These are phyloP conservation scores for Drosophila sulfurigaster DNA, from an alignment of 1,140 invertebrate species.

Conservation along the genomic window DNA sequence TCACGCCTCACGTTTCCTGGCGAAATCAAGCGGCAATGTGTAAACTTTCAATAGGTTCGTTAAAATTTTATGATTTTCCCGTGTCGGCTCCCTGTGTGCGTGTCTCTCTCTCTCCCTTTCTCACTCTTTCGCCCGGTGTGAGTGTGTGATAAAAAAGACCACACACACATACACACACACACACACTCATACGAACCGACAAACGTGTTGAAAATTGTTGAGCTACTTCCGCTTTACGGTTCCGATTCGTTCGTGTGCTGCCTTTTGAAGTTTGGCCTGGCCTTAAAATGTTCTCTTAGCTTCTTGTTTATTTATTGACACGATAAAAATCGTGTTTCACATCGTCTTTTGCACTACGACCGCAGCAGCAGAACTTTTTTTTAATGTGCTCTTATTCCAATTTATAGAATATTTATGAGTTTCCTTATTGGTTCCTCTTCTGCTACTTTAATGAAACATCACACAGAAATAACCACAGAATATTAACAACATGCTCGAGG, in stretches of 20 bases:
- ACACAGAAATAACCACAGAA: too few relatives aligned
- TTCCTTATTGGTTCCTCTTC: slow-evolving; percentile 19
- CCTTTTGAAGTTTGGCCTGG: slow-evolving; percentile 57
- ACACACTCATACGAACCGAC: slow-evolving; percentile 31
- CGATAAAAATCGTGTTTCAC: slow-evolving; percentile 32
- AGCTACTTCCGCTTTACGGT: slow-evolving; percentile 69
- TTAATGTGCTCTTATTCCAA: slow-evolving; percentile 63
- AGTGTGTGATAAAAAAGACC: slow-evolving; percentile 42
- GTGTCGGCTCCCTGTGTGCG: slow-evolving; percentile 33
- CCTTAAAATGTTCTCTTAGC: slow-evolving; percentile 56
- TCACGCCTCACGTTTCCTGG: slow-evolving; percentile 26
- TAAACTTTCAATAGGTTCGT: slow-evolving; percentile 84
- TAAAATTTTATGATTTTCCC: slow-evolving; percentile 84
- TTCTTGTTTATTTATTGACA: slow-evolving; percentile 58
- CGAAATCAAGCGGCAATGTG: slow-evolving; percentile 82
- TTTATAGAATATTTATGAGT: slow-evolving; percentile 75
- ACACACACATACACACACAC: slow-evolving; percentile 21
- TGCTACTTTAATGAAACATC: not conserved
- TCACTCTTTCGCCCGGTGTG: slow-evolving; percentile 2
- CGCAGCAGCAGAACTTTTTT: slow-evolving; percentile 55
- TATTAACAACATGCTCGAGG: too few relatives aligned
- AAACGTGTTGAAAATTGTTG: slow-evolving; percentile 82
- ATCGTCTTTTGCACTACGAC: slow-evolving; percentile 9
- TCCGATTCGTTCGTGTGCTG: slow-evolving; percentile 8
- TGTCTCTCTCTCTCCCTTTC: too few relatives aligned